Evolutionary conservation across 2,888 invertebrate genomes (phyloP).

Genomic region (Plebejus argus): DNA sequence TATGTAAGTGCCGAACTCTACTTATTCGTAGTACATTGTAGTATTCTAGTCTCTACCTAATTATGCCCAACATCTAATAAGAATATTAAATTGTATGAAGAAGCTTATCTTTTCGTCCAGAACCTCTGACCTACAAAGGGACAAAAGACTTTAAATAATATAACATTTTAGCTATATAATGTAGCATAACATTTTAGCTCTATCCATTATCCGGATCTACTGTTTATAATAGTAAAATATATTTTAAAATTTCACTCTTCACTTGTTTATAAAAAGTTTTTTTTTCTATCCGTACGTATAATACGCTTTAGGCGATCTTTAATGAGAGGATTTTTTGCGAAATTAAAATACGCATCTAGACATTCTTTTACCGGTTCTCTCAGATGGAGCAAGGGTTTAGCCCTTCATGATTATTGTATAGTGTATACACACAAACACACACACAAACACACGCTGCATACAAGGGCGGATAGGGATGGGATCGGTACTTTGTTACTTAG

Average conservation of each 20-base stretch:
- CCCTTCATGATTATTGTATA: conserved; percentile 31
- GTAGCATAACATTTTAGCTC: too few relatives aligned
- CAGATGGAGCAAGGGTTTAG: conserved; percentile 30
- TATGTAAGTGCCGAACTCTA: too few relatives aligned
- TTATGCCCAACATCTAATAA: neutral
- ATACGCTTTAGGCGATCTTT: conserved; percentile 6
- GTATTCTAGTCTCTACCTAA: too few relatives aligned
- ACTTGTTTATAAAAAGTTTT: too few relatives aligned
- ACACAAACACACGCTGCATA: conserved; percentile 28
- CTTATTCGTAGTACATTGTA: too few relatives aligned
- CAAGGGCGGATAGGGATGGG: conserved; percentile 22
- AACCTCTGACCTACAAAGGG: neutral
- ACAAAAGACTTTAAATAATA: neutral
- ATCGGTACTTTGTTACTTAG: conserved; percentile 1
- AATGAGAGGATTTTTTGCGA: conserved; percentile 23
- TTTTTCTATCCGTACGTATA: neutral
- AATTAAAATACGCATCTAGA: conserved; percentile 31
- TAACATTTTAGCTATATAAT: too few relatives aligned
- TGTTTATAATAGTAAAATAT: too few relatives aligned
- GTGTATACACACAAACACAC: conserved; percentile 30
- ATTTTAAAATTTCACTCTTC: too few relatives aligned
- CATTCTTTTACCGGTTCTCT: conserved; percentile 30
- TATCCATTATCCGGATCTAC: too few relatives aligned
- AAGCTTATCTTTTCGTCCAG: neutral
- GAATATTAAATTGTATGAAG: neutral